A percentile compares a stretch with the other conserved stretches of the same genome.
Evolutionary conservation across 2,113 vertebrate species (phyloP).

Genomic region (Rafetus swinhoei): DNA sequence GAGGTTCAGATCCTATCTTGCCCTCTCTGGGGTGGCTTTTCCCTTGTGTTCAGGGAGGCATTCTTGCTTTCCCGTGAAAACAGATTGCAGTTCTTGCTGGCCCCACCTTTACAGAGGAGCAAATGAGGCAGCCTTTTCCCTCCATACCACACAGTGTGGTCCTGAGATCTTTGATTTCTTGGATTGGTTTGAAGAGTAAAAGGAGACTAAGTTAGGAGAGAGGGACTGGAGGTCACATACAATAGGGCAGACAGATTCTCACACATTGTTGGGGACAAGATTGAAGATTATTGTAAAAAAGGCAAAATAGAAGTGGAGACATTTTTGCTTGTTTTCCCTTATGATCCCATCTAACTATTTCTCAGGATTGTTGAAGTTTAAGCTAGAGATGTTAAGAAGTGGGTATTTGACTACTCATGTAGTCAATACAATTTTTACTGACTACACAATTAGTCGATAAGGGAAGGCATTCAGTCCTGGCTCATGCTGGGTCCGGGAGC

Average conservation of each 20-base stretch:
- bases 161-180: slow-evolving; percentile 20
- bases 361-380: not conserved
- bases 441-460: too few species aligned
- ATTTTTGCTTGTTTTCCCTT: not conserved
- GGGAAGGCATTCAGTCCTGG: too few species aligned
- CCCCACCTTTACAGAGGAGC: not conserved
- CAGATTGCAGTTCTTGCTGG: not conserved
- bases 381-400: too few species aligned
- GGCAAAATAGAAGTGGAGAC: not conserved
- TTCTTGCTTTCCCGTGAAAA: slow-evolving; percentile 26
- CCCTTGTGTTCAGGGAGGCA: slow-evolving; percentile 37
- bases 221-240: not conserved
- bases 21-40: slow-evolving; percentile 42
- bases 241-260: not conserved
- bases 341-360: not conserved
- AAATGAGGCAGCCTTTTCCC: not conserved
- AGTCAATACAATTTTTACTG: too few species aligned
- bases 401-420: too few species aligned
- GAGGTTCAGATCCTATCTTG: slow-evolving; percentile 35
- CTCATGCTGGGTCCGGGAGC: too few species aligned
- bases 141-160: not conserved
- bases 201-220: not conserved
- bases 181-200: slow-evolving; percentile 11
- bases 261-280: not conserved
- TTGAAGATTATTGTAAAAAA: not conserved